Percentiles rank a stretch among this genome's conserved stretches.
phyloP scores from a whole-genome alignment of 2,113 vertebrate species.

The Penelope pileata region DNA sequence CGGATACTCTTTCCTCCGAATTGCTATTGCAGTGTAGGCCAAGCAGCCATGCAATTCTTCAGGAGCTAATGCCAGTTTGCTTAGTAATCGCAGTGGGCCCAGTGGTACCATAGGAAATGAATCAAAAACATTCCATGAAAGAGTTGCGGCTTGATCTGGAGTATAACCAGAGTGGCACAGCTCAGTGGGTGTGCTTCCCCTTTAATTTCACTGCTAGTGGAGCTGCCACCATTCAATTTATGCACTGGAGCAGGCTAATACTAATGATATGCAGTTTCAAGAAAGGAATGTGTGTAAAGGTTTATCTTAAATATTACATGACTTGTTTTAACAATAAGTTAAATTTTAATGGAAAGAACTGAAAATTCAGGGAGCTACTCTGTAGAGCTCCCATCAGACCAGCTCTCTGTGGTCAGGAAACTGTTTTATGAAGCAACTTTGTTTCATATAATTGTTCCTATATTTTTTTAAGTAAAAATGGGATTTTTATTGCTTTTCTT shows the following conservation, averaged over 20 bases:
- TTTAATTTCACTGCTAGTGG: not conserved
- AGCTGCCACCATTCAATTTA: not conserved
- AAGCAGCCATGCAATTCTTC: not conserved
- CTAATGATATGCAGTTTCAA: not conserved
- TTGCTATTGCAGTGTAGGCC: not conserved
- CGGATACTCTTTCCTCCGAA: not conserved
- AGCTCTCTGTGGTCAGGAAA: not conserved
- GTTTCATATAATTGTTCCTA: not conserved
- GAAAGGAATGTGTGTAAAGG: not conserved
- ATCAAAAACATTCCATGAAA: not conserved
- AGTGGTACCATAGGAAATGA: not conserved
- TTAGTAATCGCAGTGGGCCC: not conserved
- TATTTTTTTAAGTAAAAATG: not conserved
- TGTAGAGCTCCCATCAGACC: not conserved
- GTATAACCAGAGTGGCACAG: not conserved
- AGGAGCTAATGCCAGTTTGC: not conserved
- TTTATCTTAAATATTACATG: not conserved
- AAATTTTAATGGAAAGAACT: not conserved
- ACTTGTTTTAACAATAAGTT: not conserved
- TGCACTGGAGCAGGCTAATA: not conserved
- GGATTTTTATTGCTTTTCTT: not conserved
- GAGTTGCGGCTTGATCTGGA: not conserved
- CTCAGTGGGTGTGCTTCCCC: rapidly evolving
- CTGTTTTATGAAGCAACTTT: not conserved
- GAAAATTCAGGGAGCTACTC: not conserved